phyloP scores from a whole-genome alignment of 2,797 vertebrate genomes.

The Nasua narica region DNA sequence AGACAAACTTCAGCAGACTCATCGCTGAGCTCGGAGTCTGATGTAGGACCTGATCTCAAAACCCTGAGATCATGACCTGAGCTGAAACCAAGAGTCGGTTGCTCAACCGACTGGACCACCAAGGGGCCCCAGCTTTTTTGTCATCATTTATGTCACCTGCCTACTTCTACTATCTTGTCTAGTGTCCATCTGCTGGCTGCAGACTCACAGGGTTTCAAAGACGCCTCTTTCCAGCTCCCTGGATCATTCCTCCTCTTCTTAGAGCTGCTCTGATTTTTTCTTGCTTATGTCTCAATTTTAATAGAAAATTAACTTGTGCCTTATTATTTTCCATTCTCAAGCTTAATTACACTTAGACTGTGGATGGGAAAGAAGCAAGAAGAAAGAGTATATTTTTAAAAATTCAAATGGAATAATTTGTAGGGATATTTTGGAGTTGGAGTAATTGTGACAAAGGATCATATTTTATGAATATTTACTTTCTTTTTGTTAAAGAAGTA shows the following conservation, averaged over 20 bases:
- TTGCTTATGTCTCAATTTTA: background rate
- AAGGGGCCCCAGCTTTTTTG: background rate
- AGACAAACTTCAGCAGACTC: background rate
- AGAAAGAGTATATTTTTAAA: background rate
- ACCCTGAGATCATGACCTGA: background rate
- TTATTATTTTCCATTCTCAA: constrained; percentile 27
- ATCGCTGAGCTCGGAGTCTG: background rate
- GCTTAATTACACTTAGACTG: background rate
- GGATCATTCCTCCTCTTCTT: background rate
- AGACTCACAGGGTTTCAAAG: background rate
- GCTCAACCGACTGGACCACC: background rate
- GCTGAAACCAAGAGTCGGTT: background rate
- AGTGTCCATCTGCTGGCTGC: background rate
- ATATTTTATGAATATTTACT: constrained; percentile 23
- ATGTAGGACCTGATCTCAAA: background rate
- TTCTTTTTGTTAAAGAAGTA: background rate
- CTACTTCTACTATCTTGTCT: background rate
- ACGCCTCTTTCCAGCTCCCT: background rate
- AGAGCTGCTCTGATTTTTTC: background rate
- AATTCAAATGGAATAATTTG: constrained; percentile 18
- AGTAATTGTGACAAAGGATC: background rate
- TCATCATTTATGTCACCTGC: background rate
- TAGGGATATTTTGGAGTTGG: constrained; percentile 1
- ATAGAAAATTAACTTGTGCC: background rate
- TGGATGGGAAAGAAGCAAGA: background rate